A percentile compares a stretch with the other conserved stretches of the same genome.
phyloP scores from a whole-genome alignment of 2,113 vertebrate species.

The Crotalus viridis region DNA sequence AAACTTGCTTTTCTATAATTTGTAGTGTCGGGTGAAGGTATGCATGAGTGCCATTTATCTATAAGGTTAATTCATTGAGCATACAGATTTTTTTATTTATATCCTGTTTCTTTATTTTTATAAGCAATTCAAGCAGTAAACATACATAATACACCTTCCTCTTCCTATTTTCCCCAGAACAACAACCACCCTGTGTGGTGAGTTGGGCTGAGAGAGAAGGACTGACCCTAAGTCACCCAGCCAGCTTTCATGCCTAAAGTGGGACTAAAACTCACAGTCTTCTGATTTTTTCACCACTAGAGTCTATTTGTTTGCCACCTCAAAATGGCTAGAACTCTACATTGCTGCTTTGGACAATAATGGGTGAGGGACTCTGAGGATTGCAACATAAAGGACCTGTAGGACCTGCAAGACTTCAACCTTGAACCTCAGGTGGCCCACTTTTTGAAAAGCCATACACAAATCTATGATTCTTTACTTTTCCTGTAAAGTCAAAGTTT shows the following conservation, averaged over 20 bases:
- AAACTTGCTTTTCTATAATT: background rate
- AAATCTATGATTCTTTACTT: background rate
- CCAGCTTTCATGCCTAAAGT: background rate
- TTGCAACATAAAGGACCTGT: background rate
- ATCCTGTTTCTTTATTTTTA: background rate
- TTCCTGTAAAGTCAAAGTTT: background rate
- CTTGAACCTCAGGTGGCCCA: background rate
- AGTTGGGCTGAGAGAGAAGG: background rate
- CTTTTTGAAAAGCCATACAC: background rate
- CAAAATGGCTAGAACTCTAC: background rate
- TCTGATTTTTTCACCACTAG: background rate
- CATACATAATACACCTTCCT: background rate
- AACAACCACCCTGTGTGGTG: background rate
- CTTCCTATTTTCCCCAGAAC: background rate
- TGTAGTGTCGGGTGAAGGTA: too few species aligned
- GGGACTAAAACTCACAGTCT: background rate
- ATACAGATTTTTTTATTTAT: background rate
- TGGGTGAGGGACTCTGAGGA: background rate
- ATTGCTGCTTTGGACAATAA: background rate
- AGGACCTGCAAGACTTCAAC: background rate
- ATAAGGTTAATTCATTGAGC: background rate
- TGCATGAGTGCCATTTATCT: background rate
- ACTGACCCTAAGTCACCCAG: background rate
- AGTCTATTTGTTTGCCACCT: background rate
- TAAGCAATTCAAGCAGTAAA: background rate